Evolutionary conservation across 1,140 invertebrate species (phyloP).

Genomic region (Yoshiicerus persimilis): DNA sequence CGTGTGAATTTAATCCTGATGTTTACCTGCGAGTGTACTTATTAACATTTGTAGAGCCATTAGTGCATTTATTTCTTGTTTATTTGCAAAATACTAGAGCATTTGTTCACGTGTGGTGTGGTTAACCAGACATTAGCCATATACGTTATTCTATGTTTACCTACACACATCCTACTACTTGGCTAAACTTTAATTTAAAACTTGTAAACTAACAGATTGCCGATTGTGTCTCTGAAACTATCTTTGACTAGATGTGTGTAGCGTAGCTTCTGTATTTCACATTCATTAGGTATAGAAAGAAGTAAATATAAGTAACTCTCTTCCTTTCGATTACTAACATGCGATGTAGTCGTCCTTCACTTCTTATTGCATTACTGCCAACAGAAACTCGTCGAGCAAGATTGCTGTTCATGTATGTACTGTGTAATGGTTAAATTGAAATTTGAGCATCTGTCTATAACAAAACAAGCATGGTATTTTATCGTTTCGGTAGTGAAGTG

Average conservation of each 20-base stretch:
- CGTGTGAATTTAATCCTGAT: background rate
- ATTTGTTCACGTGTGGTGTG: background rate
- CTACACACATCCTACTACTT: too few relatives aligned
- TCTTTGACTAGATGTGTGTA: background rate
- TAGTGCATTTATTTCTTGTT: background rate
- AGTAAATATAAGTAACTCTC: background rate
- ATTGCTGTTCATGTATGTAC: background rate
- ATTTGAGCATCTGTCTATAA: background rate
- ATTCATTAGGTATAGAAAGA: background rate
- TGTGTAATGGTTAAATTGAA: background rate
- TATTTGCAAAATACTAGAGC: background rate
- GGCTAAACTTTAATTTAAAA: too few relatives aligned
- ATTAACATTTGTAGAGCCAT: background rate
- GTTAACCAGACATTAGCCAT: too few relatives aligned
- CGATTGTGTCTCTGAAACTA: background rate
- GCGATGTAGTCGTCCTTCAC: conserved; percentile 1
- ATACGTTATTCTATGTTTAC: too few relatives aligned
- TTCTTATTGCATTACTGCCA: background rate
- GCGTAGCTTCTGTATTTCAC: background rate
- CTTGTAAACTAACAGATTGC: background rate
- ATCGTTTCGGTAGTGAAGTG: background rate
- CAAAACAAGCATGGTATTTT: background rate
- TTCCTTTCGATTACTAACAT: background rate
- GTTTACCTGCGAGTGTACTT: background rate
- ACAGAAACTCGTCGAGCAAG: background rate